Evolutionary conservation across 2,113 vertebrate genomes (phyloP).

Genomic region (Stictonetta naevosa): DNA sequence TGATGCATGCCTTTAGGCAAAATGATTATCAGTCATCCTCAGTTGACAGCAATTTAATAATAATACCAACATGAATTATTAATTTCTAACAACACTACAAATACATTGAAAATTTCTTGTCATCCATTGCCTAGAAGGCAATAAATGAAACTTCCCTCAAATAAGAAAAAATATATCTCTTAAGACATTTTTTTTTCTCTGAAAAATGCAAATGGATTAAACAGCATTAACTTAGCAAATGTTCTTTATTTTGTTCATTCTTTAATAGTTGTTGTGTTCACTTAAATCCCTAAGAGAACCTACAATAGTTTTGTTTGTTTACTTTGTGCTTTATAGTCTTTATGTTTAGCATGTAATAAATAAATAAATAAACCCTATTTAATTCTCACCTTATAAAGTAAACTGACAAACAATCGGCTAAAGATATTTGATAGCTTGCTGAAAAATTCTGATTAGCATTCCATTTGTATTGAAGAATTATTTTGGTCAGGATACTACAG

Average conservation of each 20-base stretch:
- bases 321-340: not conserved
- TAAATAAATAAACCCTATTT: not conserved
- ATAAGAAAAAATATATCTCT: not conserved
- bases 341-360: not conserved
- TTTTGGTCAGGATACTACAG: not conserved
- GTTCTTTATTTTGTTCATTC: not conserved
- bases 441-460: not conserved
- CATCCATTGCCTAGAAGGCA: not conserved
- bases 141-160: not conserved
- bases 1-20: constrained; percentile 12
- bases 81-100: constrained; percentile 54
- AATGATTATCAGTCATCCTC: constrained; percentile 26
- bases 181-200: not conserved
- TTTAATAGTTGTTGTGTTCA: not conserved
- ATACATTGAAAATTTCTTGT: constrained; percentile 35
- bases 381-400: not conserved
- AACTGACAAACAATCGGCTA: not conserved
- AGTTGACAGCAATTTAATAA: constrained; percentile 52
- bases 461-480: not conserved
- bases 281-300: not conserved
- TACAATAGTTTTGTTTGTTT: not conserved
- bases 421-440: not conserved
- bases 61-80: constrained; percentile 50
- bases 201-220: constrained; percentile 7
- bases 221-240: not conserved